Evolutionary conservation across 2,888 invertebrate species (phyloP), one percentile per base, ranked within the genome.

Genomic region (Apotomis capreana): DNA sequence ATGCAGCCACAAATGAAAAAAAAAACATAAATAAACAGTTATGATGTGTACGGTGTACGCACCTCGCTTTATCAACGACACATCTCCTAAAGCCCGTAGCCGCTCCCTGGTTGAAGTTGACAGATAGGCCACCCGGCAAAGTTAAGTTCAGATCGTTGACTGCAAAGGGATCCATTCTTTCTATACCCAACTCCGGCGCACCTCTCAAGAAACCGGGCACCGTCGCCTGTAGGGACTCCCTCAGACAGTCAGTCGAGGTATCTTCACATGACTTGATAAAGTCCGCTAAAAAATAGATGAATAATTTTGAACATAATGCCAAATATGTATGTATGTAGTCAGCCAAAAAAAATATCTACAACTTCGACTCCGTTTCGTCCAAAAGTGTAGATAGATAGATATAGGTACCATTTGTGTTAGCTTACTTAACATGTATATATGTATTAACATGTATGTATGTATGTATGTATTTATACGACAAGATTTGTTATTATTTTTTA

Each of bases 61-160:
- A 87, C 89, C 82, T 84, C 64, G 83, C 85, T 70, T 79, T 83
- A 77, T 87, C 86, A 36, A 88, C 83, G 3, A 79, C 64, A 69
- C 89, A 89, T n/a, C 81, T 79, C 61, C 80, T 83, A 10, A 89
- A 77, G 49, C 89, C 90, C 63, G 74, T 83, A 3, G 83, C 80
- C 5, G 77, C 70, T 0, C 87, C 89, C 9, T 86, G 62, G 12
- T 73, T 76, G 44, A 89, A 84, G 1, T 80, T 73, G 26, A 87
- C 82, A 5, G 68, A 75, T 0, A 89, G 80, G 0, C 81, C 85
- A 26, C 85, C 87, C 13, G 86, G 81, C 36, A 90, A 74, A 3
- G 76, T 76, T 9, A 89, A 69, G 49, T 84, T 77, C 10, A 89
- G 60, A 36, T 83, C 77, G 5, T 85, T 78, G 6, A 89, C 77